Percentiles rank a stretch among this genome's conserved stretches.
phyloP scores from a whole-genome alignment of 2,888 invertebrate species.

The Petrolisthes manimaculis region DNA sequence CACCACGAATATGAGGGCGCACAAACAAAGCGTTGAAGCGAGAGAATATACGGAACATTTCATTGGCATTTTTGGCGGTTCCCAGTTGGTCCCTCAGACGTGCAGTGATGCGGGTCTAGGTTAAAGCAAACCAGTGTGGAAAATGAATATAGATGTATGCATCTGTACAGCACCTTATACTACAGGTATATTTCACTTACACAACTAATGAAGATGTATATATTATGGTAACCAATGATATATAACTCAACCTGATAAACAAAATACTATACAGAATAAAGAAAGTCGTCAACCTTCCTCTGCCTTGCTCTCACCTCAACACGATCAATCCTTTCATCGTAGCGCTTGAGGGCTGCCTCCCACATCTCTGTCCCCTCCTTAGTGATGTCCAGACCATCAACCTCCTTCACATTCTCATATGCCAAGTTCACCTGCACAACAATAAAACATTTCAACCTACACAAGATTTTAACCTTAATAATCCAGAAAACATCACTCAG shows the following conservation, averaged over 20 bases:
- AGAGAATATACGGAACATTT: slow-evolving; percentile 95
- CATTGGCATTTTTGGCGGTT: slow-evolving; percentile 98
- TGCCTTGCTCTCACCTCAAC: slow-evolving; percentile 77
- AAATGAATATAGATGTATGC: background rate
- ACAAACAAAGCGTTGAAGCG: slow-evolving; percentile 99
- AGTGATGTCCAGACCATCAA: slow-evolving; percentile 96
- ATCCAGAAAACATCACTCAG: background rate
- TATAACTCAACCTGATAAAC: background rate
- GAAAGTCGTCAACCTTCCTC: too few relatives aligned
- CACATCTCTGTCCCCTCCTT: slow-evolving; percentile 97
- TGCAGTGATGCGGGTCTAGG: slow-evolving; percentile 90
- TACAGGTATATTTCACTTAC: too few relatives aligned
- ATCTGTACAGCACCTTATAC: too few relatives aligned
- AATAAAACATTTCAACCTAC: background rate
- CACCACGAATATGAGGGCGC: slow-evolving; percentile 97
- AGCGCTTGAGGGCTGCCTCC: slow-evolving; percentile 97
- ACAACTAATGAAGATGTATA: too few relatives aligned
- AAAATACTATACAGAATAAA: background rate
- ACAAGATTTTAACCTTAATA: background rate
- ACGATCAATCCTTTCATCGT: slow-evolving; percentile 97
- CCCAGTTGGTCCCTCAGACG: slow-evolving; percentile 97
- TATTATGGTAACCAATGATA: background rate
- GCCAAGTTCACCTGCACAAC: slow-evolving; percentile 80
- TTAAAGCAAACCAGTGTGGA: background rate
- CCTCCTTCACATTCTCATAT: slow-evolving; percentile 98